Evolutionary conservation across 1,140 invertebrate species (phyloP).

Genomic region (Drosophila ogumai): DNA sequence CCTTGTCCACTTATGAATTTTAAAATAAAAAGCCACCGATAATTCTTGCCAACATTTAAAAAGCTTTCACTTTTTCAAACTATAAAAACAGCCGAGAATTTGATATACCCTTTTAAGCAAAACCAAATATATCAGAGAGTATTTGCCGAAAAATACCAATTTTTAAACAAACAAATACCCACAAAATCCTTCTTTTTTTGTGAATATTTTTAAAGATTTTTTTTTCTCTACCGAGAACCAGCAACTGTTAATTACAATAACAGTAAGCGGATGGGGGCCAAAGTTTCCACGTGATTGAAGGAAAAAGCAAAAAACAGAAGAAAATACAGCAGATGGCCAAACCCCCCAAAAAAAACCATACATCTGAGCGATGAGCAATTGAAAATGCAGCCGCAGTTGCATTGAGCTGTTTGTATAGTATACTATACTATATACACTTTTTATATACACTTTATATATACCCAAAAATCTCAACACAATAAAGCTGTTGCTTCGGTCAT

Average conservation of each 20-base stretch:
- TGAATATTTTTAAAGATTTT: background rate
- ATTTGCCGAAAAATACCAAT: conserved; percentile 25
- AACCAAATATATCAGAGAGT: conserved; percentile 34
- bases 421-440: conserved; percentile 1
- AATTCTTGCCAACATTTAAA: background rate
- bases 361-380: conserved; percentile 57
- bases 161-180: conserved; percentile 22
- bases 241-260: conserved; percentile 57
- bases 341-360: conserved; percentile 31
- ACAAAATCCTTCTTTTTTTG: conserved; percentile 5
- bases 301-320: conserved; percentile 7
- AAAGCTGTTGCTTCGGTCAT: conserved; percentile 40
- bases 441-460: conserved; percentile 25
- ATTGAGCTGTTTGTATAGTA: conserved; percentile 72
- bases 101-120: conserved; percentile 17
- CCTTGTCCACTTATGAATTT: background rate
- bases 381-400: conserved; percentile 58
- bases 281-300: conserved; percentile 11
- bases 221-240: conserved; percentile 2
- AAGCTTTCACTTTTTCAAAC: background rate
- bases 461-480: conserved; percentile 75
- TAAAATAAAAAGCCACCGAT: background rate
- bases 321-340: conserved; percentile 11
- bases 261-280: conserved; percentile 15
- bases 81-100: background rate